Conservation (phyloP, 2,888 invertebrate genomes). For the Gymnosoma rotundatum region DNA sequence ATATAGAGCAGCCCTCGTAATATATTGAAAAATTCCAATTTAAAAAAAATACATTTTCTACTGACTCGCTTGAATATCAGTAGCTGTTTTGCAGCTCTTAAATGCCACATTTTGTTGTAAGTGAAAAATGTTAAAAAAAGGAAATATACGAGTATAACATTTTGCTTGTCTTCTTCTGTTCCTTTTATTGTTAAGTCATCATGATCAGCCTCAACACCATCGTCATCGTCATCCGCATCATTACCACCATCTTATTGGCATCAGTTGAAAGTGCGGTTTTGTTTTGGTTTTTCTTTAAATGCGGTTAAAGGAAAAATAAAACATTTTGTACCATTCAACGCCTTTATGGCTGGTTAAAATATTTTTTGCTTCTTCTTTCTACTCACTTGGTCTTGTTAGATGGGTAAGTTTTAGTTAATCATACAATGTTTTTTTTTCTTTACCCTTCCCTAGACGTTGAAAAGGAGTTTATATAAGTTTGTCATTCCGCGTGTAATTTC, state of each 20-base stretch:
- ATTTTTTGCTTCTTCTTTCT: slow-evolving; percentile 17
- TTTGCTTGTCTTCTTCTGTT: slow-evolving; percentile 10
- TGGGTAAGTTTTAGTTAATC: background rate
- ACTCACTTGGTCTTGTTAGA: background rate
- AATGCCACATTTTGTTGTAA: slow-evolving; percentile 24
- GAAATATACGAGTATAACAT: background rate
- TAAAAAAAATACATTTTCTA: slow-evolving; percentile 1
- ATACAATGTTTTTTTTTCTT: background rate
- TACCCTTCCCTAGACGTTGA: too few relatives aligned
- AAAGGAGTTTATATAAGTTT: too few relatives aligned
- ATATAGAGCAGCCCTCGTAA: too few relatives aligned
- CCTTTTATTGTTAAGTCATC: slow-evolving; percentile 51
- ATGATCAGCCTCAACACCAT: slow-evolving; percentile 33
- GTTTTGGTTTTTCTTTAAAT: slow-evolving; percentile 38
- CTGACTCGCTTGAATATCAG: slow-evolving; percentile 7
- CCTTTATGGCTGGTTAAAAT: slow-evolving; percentile 40
- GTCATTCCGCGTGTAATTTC: too few relatives aligned
- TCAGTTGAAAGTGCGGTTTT: slow-evolving; percentile 27
- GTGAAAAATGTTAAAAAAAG: background rate
- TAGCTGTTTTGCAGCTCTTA: slow-evolving; percentile 17
- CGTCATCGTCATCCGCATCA: slow-evolving; percentile 16
- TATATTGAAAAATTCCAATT: too few relatives aligned
- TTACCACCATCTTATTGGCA: slow-evolving; percentile 45
- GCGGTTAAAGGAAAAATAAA: slow-evolving; percentile 18
- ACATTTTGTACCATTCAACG: slow-evolving; percentile 20